Conservation (phyloP, 1,140 invertebrate genomes). For the Palaemon carinicauda region DNA sequence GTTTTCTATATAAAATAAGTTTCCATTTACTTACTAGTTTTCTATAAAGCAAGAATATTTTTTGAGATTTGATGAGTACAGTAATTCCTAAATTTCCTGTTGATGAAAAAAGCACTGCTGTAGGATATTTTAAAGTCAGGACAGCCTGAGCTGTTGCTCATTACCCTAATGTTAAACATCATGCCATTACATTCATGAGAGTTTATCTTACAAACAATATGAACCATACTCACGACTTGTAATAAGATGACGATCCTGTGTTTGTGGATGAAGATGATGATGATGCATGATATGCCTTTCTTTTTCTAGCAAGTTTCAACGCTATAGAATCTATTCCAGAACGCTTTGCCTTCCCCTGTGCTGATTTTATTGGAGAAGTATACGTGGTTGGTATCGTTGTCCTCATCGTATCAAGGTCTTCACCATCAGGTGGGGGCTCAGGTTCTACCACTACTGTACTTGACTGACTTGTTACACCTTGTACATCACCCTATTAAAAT, state of each 20-base stretch:
- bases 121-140: too few species aligned
- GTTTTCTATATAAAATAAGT: too few species aligned
- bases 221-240: not conserved
- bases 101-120: too few species aligned
- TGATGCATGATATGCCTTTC: not conserved
- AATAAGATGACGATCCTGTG: constrained; percentile 35
- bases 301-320: not conserved
- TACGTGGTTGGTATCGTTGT: not conserved
- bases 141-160: too few species aligned
- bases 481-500: not conserved
- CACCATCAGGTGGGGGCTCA: not conserved
- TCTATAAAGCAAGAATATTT: too few species aligned
- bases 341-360: not conserved
- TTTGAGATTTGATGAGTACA: too few species aligned
- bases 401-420: not conserved
- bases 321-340: constrained; percentile 8
- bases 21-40: too few species aligned
- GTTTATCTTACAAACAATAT: too few species aligned
- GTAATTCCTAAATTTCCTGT: too few species aligned
- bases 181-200: too few species aligned
- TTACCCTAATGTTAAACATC: too few species aligned
- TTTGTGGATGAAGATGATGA: constrained; percentile 17
- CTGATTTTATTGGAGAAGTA: not conserved
- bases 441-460: constrained; percentile 23
- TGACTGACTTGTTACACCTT: constrained; percentile 22